Base-by-base conservation (phyloP, 2,113 vertebrate genomes). In the Uropsilus gracilis region DNA sequence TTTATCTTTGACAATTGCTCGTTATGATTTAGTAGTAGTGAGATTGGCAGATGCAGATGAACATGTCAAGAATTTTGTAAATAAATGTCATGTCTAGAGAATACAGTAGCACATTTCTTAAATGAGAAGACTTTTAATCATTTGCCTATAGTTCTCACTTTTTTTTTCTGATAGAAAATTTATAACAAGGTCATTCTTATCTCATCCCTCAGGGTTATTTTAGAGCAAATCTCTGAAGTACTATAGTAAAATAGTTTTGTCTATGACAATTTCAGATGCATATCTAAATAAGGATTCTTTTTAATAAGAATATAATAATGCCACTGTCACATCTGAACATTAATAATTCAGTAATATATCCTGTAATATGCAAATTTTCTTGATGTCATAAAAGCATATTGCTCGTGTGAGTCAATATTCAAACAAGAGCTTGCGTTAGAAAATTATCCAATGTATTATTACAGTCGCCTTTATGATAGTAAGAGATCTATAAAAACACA, bases 41-140 rank as follows among this genome's bases (percentile, higher is more conserved):
- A 93, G 83, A 63, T 26, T 73, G 18, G 6, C 57, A 86, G 7
- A 9, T 63, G 5, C 26, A 86, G 18, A 81, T 68, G 42, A 90
- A 64, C 28, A 0, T 26, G 50, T 14, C 77, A 83, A 66, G 89
- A 73, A 73, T 85, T 55, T 94, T 94, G 18, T 61, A 89, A 57
- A 78, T n/a, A 81, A 72, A 63, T 73, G 26, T 90, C 71, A 0
- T 89, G 37, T 93, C 71, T 59, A 95, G 59, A 96, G 90, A 92
- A 18, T 55, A 46, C 32, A 46, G 17, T 94, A 72, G 3, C 24
- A 68, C 28, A 81, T 53, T 95, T 95, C 63, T 59, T 72, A 76
- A 89, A n/a, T 73, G 32, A 96, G 16, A 77, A 50, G 4, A 2
- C 13, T 64, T 82, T 90, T 72, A 93, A 89, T 71, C 11, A 57